Evolutionary conservation across 1,140 invertebrate genomes (phyloP), one percentile per base, ranked within the genome.

Genomic region (Sarcophaga peregrina): DNA sequence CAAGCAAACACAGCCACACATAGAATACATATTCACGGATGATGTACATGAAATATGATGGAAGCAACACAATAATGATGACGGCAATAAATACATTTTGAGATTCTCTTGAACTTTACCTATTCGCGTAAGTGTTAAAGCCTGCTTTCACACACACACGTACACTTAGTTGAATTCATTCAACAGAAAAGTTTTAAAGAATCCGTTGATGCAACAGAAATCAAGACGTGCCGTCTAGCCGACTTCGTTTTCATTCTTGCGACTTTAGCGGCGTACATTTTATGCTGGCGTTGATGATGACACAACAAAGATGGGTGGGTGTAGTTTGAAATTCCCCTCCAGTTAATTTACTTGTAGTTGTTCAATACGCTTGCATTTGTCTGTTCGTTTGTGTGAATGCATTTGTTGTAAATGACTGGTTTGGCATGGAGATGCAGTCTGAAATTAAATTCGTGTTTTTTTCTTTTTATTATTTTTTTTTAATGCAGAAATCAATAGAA

Each of bases 91-190:
- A 68, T 68, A 68, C 62, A 37, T 37, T 37, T 37, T 78, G 47
- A 83, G 80, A 83, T 83, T 83, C 83, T 76, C 83, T 83, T 83
- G 83, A 83, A 83, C 83, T 83, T 83, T 83, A 82, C 54, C 62
- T 83, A 81, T 74, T 72, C 73, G 46, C 46, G 81, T 6, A 37
- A 37, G 25, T 37, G 25, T 37, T 37, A 37, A 37, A 37, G 25
- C 25, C 25, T 37, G n/a, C 46, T 8, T 7, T 45, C 25, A 9
- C 8, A 25, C 73, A 13, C 73, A 46, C 50, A 81, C 50, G 13
- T 25, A 46, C 20, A 52, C 25, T 75, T 11, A 37, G 4, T 37
- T 37, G 4, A 4, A 75, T 45, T 68, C 62, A 37, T 37, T 37
- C 75, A 78, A 78, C 45, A 78, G 75, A 47, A 78, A 78, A 47